Percentiles rank a stretch among this genome's conserved stretches.
These are phyloP conservation scores for Taenaris catops DNA, from an alignment of 2,888 invertebrate genomes.

Conservation along the genomic window DNA sequence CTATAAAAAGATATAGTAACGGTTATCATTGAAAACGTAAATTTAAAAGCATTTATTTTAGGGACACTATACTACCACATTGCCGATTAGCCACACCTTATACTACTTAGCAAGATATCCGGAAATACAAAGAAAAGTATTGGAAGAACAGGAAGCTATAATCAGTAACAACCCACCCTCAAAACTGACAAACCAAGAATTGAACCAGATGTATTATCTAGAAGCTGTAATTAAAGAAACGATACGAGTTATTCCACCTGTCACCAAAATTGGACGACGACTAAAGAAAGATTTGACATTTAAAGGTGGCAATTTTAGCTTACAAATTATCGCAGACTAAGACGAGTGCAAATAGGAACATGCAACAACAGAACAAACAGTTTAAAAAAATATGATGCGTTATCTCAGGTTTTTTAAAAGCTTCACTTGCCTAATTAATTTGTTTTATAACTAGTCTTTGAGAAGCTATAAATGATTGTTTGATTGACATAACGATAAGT, in stretches of 20 bases:
- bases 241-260: constrained; percentile 34
- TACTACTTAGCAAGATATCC: constrained; percentile 34
- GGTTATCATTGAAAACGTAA: neutral
- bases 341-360: neutral
- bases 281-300: constrained; percentile 32
- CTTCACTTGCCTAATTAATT: too few species aligned
- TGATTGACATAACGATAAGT: too few species aligned
- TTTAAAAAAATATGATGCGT: too few species aligned
- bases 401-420: too few species aligned
- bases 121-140: constrained; percentile 31
- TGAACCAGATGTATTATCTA: constrained; percentile 38
- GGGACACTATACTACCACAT: constrained; percentile 38
- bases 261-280: constrained; percentile 35
- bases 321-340: too few species aligned
- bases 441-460: too few species aligned
- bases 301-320: constrained; percentile 16
- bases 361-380: neutral
- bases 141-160: constrained; percentile 33
- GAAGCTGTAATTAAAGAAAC: constrained; percentile 39
- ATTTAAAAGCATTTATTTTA: constrained; percentile 19
- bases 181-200: constrained; percentile 29
- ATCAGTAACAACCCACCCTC: constrained; percentile 28
- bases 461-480: too few species aligned
- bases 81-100: constrained; percentile 34
- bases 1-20: neutral